Percentiles rank a stretch among this genome's conserved stretches.
These are phyloP conservation scores for Strigamia maritima DNA, from an alignment of 2,888 invertebrate species.

Conservation along the genomic window DNA sequence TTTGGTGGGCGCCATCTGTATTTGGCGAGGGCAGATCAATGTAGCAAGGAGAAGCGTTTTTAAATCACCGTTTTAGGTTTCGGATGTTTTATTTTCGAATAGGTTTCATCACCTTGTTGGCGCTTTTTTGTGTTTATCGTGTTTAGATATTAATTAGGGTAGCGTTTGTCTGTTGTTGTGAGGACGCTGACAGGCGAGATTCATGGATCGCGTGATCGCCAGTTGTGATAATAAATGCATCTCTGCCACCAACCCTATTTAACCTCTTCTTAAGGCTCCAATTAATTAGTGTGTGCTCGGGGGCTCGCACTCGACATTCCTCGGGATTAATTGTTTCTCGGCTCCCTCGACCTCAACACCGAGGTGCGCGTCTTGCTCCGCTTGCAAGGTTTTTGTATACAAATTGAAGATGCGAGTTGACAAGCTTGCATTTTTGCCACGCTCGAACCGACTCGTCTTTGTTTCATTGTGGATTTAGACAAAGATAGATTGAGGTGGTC, in stretches of 20 bases:
- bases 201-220: constrained; percentile 37
- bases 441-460: not conserved
- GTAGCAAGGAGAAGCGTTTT: not conserved
- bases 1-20: constrained; percentile 17
- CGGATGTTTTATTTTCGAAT: not conserved
- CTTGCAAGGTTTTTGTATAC: not conserved
- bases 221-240: constrained; percentile 35
- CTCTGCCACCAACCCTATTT: constrained; percentile 34
- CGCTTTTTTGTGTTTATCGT: not conserved
- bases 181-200: constrained; percentile 35
- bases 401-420: not conserved
- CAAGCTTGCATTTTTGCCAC: not conserved
- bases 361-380: not conserved
- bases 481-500: constrained; percentile 28
- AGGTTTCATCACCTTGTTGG: not conserved
- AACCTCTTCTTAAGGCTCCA: constrained; percentile 35
- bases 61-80: not conserved
- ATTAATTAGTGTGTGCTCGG: constrained; percentile 33
- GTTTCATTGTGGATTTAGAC: constrained; percentile 12
- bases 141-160: constrained; percentile 22
- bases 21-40: not conserved
- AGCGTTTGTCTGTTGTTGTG: constrained; percentile 16
- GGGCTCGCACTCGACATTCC: constrained; percentile 27
- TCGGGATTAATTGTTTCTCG: constrained; percentile 34
- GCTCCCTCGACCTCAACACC: constrained; percentile 17